Percentiles rank a stretch among this genome's conserved stretches.
phyloP scores from a whole-genome alignment of 2,797 vertebrate genomes.

The Phyllotis vaccarum region DNA sequence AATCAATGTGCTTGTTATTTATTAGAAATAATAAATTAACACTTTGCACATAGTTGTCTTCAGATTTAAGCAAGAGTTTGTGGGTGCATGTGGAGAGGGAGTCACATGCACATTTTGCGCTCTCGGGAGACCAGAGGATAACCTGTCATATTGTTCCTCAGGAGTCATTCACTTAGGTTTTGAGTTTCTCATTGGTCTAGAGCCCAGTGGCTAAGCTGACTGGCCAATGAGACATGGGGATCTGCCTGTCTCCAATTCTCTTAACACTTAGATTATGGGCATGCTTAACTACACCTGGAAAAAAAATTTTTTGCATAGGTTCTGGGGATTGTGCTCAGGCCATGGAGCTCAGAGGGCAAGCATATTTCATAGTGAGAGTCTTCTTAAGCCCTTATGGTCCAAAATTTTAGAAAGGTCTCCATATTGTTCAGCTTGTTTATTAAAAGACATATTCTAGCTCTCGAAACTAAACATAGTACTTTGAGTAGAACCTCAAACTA shows the following conservation, averaged over 20 bases:
- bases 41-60: background rate
- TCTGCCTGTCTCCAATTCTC: background rate
- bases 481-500: background rate
- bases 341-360: too few species aligned
- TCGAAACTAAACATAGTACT: background rate
- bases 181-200: background rate
- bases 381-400: background rate
- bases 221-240: background rate
- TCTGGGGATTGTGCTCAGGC: background rate
- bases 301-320: background rate
- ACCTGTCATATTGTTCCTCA: background rate
- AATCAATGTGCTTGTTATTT: background rate
- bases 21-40: slow-evolving; percentile 33
- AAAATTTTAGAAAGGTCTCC: background rate
- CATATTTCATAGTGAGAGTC: background rate
- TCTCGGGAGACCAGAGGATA: background rate
- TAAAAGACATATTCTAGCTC: background rate
- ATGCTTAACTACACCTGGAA: background rate
- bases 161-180: too few species aligned
- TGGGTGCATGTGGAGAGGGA: rapidly evolving
- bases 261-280: background rate
- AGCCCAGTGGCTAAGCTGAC: background rate
- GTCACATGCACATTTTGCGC: background rate
- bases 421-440: background rate
- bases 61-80: background rate